These are phyloP conservation scores for Zoanthus sociatus DNA, from an alignment of 92 coral and sea anemone species.

Conservation along the genomic window DNA sequence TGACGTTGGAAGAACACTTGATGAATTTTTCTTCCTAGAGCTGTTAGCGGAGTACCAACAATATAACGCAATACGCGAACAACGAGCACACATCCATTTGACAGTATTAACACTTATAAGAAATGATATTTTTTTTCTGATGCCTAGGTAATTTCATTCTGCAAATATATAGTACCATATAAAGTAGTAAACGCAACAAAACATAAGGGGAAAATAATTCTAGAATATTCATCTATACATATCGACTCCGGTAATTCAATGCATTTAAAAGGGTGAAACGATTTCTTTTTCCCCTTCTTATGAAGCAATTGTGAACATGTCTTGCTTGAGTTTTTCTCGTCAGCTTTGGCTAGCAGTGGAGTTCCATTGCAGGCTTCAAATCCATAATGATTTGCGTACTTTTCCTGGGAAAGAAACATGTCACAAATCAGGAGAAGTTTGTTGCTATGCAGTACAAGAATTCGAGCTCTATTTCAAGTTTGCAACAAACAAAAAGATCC, in stretches of 20 bases:
- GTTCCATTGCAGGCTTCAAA: conserved; percentile 46
- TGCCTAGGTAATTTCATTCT: background rate
- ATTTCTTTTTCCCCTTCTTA: conserved; percentile 31
- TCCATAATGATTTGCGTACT: conserved; percentile 28
- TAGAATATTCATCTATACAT: conserved; percentile 88
- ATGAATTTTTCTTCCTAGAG: too few relatives aligned
- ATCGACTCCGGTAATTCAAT: conserved; percentile 70
- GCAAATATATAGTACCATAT: conserved; percentile 70
- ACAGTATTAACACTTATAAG: background rate
- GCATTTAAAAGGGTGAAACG: conserved; percentile 10
- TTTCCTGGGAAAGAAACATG: background rate
- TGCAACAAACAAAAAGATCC: too few relatives aligned
- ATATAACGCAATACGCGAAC: background rate
- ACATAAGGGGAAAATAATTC: conserved; percentile 80
- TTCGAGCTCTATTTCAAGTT: too few relatives aligned
- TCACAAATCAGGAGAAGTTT: too few relatives aligned
- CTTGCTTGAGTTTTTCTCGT: conserved; percentile 54
- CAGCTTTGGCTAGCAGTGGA: conserved; percentile 30
- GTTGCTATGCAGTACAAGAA: too few relatives aligned
- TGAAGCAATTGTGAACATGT: conserved; percentile 49
- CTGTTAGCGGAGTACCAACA: too few relatives aligned
- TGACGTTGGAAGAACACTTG: too few relatives aligned
- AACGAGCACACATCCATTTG: background rate
- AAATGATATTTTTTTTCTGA: background rate
- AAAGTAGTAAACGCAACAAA: conserved; percentile 78